Conservation (phyloP, 1,140 invertebrate genomes). For the Bathynomus jamesi region DNA sequence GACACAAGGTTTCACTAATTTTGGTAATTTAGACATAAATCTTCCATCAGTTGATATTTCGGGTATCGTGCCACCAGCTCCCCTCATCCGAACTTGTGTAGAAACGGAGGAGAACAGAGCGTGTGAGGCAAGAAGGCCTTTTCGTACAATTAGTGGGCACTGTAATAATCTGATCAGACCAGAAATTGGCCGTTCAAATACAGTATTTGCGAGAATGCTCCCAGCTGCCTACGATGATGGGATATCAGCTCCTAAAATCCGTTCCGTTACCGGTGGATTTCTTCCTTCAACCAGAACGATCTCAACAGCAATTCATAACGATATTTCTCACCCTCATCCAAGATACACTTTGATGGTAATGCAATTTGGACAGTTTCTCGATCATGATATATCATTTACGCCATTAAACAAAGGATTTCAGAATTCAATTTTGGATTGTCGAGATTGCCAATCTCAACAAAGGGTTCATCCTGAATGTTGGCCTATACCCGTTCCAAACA, state of each 20-base stretch:
- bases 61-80: slow-evolving; percentile 33
- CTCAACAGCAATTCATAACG: slow-evolving; percentile 76
- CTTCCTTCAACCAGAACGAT: slow-evolving; percentile 73
- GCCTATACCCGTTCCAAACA: slow-evolving; percentile 71
- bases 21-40: slow-evolving; percentile 40
- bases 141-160: slow-evolving; percentile 77
- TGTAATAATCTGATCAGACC: slow-evolving; percentile 88
- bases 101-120: slow-evolving; percentile 43
- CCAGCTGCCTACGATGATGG: slow-evolving; percentile 83
- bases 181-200: slow-evolving; percentile 71
- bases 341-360: slow-evolving; percentile 85
- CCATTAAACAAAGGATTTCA: slow-evolving; percentile 38
- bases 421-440: slow-evolving; percentile 61
- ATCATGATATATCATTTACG: slow-evolving; percentile 57
- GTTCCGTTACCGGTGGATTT: slow-evolving; percentile 60
- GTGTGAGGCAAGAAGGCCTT: slow-evolving; percentile 73
- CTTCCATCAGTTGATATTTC: slow-evolving; percentile 30
- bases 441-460: slow-evolving; percentile 68
- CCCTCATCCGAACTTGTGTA: slow-evolving; percentile 38
- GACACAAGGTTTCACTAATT: slow-evolving; percentile 42
- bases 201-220: slow-evolving; percentile 74
- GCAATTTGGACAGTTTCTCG: slow-evolving; percentile 82
- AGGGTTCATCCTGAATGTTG: slow-evolving; percentile 84
- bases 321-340: slow-evolving; percentile 74
- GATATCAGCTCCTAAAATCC: slow-evolving; percentile 63